Evolutionary conservation across 2,113 vertebrate genomes (phyloP).

Genomic region (Variabilichromis moorii): DNA sequence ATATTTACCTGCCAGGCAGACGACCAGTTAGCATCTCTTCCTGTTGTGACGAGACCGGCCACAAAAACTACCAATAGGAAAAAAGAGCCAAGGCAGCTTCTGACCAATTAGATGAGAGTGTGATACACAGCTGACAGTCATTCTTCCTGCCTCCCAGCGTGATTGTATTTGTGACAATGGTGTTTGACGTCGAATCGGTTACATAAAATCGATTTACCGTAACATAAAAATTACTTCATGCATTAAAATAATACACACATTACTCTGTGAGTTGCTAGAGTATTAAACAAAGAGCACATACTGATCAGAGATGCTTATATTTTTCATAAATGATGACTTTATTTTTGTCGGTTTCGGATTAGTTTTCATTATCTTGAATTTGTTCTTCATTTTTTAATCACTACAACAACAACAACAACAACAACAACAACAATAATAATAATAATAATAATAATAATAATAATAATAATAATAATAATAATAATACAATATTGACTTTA

Average conservation of each 20-base stretch:
- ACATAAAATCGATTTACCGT: background rate
- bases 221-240: background rate
- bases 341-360: background rate
- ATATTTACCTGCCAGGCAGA: constrained; percentile 56
- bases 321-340: background rate
- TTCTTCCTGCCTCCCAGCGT: background rate
- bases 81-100: background rate
- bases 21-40: constrained; percentile 40
- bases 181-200: background rate
- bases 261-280: background rate
- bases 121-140: background rate
- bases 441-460: background rate
- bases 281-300: background rate
- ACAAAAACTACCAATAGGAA: constrained; percentile 32
- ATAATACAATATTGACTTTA: background rate
- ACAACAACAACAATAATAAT: fast-evolving
- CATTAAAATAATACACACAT: background rate
- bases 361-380: background rate
- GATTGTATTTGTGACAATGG: background rate
- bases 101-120: constrained; percentile 22
- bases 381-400: background rate
- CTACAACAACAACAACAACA: background rate
- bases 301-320: background rate
- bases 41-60: constrained; percentile 3
- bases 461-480: background rate